Conservation (phyloP, 1,140 invertebrate species). For the Akabosia matsudoensis region DNA sequence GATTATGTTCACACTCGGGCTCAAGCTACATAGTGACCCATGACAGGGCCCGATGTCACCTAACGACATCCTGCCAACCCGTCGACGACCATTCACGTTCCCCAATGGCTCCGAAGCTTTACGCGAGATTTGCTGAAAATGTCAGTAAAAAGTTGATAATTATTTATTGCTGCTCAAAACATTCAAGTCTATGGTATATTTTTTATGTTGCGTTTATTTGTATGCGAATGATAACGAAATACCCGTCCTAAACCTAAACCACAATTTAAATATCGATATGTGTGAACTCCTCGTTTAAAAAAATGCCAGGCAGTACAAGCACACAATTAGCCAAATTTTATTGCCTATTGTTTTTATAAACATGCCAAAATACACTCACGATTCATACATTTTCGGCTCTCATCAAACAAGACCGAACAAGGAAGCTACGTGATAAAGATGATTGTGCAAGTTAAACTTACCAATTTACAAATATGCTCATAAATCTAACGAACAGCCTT, state of each 20-base stretch:
- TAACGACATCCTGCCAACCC: conserved; percentile 21
- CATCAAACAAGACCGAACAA: too few relatives aligned
- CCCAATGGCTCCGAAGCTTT: conserved; percentile 13
- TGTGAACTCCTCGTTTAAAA: too few relatives aligned
- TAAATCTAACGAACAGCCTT: too few relatives aligned
- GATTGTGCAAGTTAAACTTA: background rate
- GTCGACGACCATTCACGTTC: conserved; percentile 15
- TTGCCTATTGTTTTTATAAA: too few relatives aligned
- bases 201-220: background rate
- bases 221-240: too few relatives aligned
- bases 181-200: background rate
- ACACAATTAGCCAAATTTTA: too few relatives aligned
- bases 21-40: conserved; percentile 14
- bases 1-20: conserved; percentile 18
- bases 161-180: background rate
- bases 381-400: too few relatives aligned
- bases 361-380: too few relatives aligned
- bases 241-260: too few relatives aligned
- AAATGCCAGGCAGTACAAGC: too few relatives aligned
- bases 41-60: conserved; percentile 18
- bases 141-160: background rate
- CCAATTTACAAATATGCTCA: background rate
- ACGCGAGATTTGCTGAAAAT: conserved; percentile 19
- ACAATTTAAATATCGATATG: too few relatives aligned
- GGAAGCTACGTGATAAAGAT: too few relatives aligned